Base-by-base conservation (phyloP, 2,888 invertebrate genomes). In the Epistrophella euchroma region DNA sequence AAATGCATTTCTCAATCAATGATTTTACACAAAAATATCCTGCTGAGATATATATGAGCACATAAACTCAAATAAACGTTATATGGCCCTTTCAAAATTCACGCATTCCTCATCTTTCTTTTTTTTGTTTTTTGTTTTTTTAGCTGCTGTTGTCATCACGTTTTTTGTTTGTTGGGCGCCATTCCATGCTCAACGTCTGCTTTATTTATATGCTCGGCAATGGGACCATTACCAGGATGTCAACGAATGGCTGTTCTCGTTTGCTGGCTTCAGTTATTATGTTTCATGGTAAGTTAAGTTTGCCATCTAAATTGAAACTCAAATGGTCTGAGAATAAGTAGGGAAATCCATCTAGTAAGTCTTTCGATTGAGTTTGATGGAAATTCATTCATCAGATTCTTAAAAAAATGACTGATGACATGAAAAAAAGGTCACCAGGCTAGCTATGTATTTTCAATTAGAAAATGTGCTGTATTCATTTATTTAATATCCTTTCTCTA, bases 91-190 rank as follows among this genome's bases (percentile, higher is more conserved):
- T 47, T 64, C 45, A 32, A 28, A 45, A 32, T 22, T 40, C 32
- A 55, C 47, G 22, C 55, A 70, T 74, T 45, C n/a, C 45, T 64
- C 50, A 58, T 47, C 66, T 17, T 50, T 64, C 9, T 28, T 35
- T 45, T 32, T 47, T 28, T 64, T 19, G 60, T n/a, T 4, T 28
- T 17, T 76, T 55, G 68, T 17, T 78, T 64, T 77, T 62, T 11
- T 45, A 98, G 98, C 97, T 88, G 97, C 97, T 3, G 98, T 98
- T 25, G 98, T 98, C 72, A 94, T 98, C 9, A 96, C 97, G 40
- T 98, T 98, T 93, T 98, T 98, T 93, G 93, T 98, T 13, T 98
- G 98, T 93, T 98, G 98, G 98, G 97, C 98, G 0, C 98, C 98
- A 35, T 98, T 98, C 93, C 98, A 98, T 93, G 95, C 97, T 86